Evolutionary conservation across 2,888 invertebrate genomes (phyloP).

Genomic region (Elegia similella): DNA sequence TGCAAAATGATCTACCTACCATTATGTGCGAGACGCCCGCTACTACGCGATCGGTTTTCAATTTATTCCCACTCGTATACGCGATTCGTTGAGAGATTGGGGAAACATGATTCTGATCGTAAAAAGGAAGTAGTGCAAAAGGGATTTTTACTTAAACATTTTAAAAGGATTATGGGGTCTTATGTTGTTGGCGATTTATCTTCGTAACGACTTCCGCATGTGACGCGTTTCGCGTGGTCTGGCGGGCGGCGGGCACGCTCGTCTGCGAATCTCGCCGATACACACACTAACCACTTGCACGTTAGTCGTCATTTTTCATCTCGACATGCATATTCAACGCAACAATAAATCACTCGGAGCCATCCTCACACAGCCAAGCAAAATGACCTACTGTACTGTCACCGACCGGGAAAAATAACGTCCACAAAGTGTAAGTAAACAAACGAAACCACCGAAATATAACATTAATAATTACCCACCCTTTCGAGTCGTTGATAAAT

Average conservation of each 20-base stretch:
- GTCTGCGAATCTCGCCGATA: slow-evolving; percentile 34
- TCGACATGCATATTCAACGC: slow-evolving; percentile 79
- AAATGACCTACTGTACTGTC: slow-evolving; percentile 69
- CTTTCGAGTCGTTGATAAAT: slow-evolving; percentile 77
- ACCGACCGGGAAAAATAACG: slow-evolving; percentile 63
- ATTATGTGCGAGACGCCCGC: not conserved
- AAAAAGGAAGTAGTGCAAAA: slow-evolving; percentile 40
- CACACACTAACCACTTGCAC: slow-evolving; percentile 56
- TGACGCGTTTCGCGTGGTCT: slow-evolving; percentile 46
- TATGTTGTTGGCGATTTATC: slow-evolving; percentile 66
- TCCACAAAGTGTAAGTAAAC: slow-evolving; percentile 68
- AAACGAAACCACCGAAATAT: slow-evolving; percentile 69
- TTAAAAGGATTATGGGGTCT: slow-evolving; percentile 65
- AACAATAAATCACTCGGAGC: slow-evolving; percentile 75
- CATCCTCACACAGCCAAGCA: slow-evolving; percentile 62
- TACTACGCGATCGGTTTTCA: not conserved
- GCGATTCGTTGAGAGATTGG: slow-evolving; percentile 19
- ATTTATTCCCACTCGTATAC: slow-evolving; percentile 1
- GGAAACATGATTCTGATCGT: slow-evolving; percentile 36
- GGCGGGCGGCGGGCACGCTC: slow-evolving; percentile 16
- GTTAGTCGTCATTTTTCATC: slow-evolving; percentile 77
- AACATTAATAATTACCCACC: slow-evolving; percentile 77
- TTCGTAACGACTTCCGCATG: slow-evolving; percentile 71
- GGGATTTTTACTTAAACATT: slow-evolving; percentile 48
- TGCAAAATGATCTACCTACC: slow-evolving; percentile 18